A percentile compares a stretch with the other conserved stretches of the same genome.
Evolutionary conservation across 2,797 vertebrate genomes (phyloP).

Genomic region (Hypotaenidia philippensis): DNA sequence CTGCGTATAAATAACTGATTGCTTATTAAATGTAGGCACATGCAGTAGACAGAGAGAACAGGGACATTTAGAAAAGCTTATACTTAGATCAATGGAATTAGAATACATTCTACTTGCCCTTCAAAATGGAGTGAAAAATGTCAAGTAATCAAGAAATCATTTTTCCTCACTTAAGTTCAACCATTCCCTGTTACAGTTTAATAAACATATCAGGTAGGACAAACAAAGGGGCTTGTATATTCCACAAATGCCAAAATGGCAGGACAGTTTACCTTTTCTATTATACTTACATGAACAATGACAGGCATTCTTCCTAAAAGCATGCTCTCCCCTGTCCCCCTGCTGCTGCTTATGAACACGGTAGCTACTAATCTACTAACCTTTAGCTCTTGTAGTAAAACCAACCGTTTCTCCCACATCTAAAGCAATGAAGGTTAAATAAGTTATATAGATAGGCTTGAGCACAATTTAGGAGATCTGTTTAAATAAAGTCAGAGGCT

Average conservation of each 20-base stretch:
- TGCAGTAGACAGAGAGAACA: background rate
- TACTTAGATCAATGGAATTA: background rate
- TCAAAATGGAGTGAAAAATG: background rate
- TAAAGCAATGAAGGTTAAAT: constrained; percentile 3
- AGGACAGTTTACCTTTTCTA: background rate
- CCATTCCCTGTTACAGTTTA: background rate
- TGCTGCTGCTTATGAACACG: background rate
- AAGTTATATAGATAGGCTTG: background rate
- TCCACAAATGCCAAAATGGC: background rate
- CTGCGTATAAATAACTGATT: constrained; percentile 73
- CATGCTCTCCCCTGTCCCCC: accelerated
- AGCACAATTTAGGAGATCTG: background rate
- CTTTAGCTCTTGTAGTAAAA: constrained; percentile 10
- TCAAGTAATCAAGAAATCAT: background rate
- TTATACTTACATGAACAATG: background rate
- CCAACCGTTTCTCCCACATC: background rate
- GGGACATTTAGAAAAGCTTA: background rate
- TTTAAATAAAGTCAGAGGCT: constrained; percentile 5
- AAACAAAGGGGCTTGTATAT: background rate
- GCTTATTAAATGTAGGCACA: constrained; percentile 1
- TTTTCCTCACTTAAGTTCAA: constrained; percentile 8
- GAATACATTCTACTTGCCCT: background rate
- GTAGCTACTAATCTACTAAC: constrained; percentile 3
- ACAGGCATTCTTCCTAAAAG: constrained; percentile 5
- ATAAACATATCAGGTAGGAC: background rate